These are phyloP conservation scores for Anoplius nigerrimus DNA, from an alignment of 2,888 invertebrate species.

Conservation along the genomic window DNA sequence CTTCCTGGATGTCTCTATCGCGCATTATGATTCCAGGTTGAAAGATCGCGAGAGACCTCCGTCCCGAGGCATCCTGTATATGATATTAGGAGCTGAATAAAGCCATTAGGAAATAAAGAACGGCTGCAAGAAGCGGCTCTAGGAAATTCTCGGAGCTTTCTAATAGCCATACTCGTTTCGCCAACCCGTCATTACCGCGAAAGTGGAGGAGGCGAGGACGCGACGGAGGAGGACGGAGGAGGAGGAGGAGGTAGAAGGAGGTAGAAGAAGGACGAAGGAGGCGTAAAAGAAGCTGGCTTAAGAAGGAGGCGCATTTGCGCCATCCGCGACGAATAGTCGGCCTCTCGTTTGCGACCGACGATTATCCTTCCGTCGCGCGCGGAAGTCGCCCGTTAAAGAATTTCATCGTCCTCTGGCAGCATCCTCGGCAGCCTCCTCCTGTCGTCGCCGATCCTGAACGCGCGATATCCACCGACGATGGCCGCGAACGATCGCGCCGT, in stretches of 20 bases:
- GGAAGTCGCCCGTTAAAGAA: background rate
- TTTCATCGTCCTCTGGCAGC: background rate
- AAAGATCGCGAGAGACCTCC: background rate
- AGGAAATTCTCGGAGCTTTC: slow-evolving; percentile 17
- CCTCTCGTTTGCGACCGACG: background rate
- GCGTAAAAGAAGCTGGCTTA: slow-evolving; percentile 4
- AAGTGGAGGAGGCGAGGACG: background rate
- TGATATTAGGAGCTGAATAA: background rate
- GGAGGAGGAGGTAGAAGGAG: background rate
- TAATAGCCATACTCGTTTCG: slow-evolving; percentile 12
- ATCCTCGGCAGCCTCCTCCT: too few relatives aligned
- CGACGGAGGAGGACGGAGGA: background rate
- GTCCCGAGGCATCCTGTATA: background rate
- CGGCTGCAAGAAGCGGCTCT: too few relatives aligned
- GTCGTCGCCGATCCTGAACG: too few relatives aligned
- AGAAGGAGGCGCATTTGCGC: background rate
- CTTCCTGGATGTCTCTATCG: too few relatives aligned
- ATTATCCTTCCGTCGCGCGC: slow-evolving; percentile 1
- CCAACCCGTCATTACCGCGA: slow-evolving; percentile 13
- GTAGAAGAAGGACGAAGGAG: background rate
- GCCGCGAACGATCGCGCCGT: slow-evolving; percentile 14
- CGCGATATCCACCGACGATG: background rate
- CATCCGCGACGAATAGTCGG: background rate
- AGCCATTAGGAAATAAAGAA: background rate
- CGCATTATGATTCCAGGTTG: too few relatives aligned